Percentiles rank a stretch among this genome's conserved stretches.
Evolutionary conservation across 2,888 invertebrate genomes (phyloP).

Genomic region (Andrena chrysosceles): DNA sequence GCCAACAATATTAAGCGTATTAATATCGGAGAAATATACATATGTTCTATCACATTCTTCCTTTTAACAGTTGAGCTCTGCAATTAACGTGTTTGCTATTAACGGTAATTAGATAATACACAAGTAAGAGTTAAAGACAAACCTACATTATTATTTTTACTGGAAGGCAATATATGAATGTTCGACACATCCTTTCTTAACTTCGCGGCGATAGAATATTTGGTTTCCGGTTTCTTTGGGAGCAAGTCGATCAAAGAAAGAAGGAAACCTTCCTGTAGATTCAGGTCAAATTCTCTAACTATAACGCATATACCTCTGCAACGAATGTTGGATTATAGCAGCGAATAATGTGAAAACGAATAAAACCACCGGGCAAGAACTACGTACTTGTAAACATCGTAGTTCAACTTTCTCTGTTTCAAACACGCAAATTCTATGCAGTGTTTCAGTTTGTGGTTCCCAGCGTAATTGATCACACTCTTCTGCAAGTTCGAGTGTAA

Average conservation of each 20-base stretch:
- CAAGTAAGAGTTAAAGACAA: neutral
- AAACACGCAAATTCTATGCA: conserved; percentile 79
- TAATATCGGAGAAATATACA: conserved; percentile 88
- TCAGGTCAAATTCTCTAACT: conserved; percentile 77
- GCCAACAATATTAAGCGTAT: conserved; percentile 87
- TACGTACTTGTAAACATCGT: conserved; percentile 78
- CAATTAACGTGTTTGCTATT: conserved; percentile 10
- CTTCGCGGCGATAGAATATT: conserved; percentile 79
- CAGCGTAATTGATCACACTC: conserved; percentile 72
- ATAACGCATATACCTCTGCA: conserved; percentile 76
- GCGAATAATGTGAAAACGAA: neutral
- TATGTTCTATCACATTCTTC: conserved; percentile 83
- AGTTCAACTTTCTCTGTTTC: conserved; percentile 77
- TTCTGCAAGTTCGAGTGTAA: conserved; percentile 87
- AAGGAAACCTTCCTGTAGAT: conserved; percentile 80
- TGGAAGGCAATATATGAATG: conserved; percentile 68
- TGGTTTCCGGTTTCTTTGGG: conserved; percentile 76
- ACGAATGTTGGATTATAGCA: conserved; percentile 18
- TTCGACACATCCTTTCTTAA: conserved; percentile 78
- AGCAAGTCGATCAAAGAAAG: conserved; percentile 76
- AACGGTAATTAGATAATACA: neutral
- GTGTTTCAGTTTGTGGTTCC: conserved; percentile 78
- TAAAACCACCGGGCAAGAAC: neutral
- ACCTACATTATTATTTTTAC: conserved; percentile 52
- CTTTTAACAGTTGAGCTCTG: conserved; percentile 61